phyloP scores from a whole-genome alignment of 2,888 invertebrate species.

The Campoplex nolae region DNA sequence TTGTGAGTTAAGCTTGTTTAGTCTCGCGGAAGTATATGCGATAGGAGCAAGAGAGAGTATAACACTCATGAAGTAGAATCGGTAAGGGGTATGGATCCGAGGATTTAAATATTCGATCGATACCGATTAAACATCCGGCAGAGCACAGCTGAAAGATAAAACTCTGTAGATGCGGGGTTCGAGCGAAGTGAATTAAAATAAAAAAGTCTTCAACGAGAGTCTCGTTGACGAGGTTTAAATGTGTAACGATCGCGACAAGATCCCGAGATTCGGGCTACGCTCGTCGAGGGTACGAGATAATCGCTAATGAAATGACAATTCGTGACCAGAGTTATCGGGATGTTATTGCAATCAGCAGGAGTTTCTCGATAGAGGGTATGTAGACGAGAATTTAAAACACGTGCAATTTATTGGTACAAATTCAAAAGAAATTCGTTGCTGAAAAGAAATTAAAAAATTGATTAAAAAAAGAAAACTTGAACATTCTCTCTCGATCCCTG shows the following conservation, averaged over 20 bases:
- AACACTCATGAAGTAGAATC: constrained; percentile 42
- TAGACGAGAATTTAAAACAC: neutral
- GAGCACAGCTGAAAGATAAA: neutral
- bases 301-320: constrained; percentile 36
- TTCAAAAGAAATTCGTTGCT: neutral
- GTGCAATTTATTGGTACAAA: neutral
- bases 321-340: constrained; percentile 26
- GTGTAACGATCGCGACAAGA: constrained; percentile 15
- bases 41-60: neutral
- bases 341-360: constrained; percentile 16
- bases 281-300: constrained; percentile 29
- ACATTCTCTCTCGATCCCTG: no score
- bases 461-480: neutral
- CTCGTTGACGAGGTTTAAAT: constrained; percentile 24
- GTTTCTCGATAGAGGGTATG: neutral
- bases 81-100: constrained; percentile 23
- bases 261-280: constrained; percentile 14
- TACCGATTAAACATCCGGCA: constrained; percentile 53
- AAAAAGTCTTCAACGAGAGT: constrained; percentile 8
- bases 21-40: constrained; percentile 37
- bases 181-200: neutral
- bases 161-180: constrained; percentile 9
- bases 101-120: constrained; percentile 51
- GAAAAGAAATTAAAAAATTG: neutral
- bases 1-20: constrained; percentile 43